Percentiles rank a stretch among this genome's conserved stretches.
Conservation (phyloP, 2,888 invertebrate species). For the Hanleya hanleyi region DNA sequence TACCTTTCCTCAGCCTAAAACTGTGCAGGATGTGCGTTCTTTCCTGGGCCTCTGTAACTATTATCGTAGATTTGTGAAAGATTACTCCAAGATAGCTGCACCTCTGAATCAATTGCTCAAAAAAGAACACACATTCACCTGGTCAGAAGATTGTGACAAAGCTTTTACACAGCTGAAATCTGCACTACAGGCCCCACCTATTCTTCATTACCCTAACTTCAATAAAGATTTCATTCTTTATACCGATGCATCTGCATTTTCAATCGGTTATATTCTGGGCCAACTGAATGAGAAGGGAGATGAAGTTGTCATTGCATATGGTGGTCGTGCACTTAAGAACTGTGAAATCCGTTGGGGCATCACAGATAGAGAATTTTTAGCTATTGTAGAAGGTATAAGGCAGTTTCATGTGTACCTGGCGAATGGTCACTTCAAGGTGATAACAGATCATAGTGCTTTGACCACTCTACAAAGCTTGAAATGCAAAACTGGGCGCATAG, state of each 20-base stretch:
- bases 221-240: constrained; percentile 3
- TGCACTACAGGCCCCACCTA: constrained; percentile 14
- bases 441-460: constrained; percentile 21
- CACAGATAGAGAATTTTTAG: constrained; percentile 18
- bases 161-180: constrained; percentile 54
- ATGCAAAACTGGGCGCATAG: constrained; percentile 7
- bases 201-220: constrained; percentile 18
- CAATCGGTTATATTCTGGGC: constrained; percentile 25
- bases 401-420: constrained; percentile 19
- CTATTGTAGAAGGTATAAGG: constrained; percentile 22
- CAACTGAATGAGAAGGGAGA: constrained; percentile 14
- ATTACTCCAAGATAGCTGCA: constrained; percentile 43
- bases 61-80: constrained; percentile 62
- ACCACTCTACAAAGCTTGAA: constrained; percentile 9
- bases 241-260: constrained; percentile 23
- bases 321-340: constrained; percentile 11
- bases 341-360: constrained; percentile 16
- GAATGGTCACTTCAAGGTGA: neutral
- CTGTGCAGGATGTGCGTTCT: neutral
- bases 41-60: constrained; percentile 46
- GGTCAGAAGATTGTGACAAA: constrained; percentile 47
- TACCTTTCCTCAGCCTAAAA: neutral
- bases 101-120: constrained; percentile 55
- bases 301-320: constrained; percentile 19
- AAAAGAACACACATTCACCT: constrained; percentile 44